These are phyloP conservation scores for Rostratula benghalensis DNA, from an alignment of 2,113 vertebrate genomes.

Conservation along the genomic window DNA sequence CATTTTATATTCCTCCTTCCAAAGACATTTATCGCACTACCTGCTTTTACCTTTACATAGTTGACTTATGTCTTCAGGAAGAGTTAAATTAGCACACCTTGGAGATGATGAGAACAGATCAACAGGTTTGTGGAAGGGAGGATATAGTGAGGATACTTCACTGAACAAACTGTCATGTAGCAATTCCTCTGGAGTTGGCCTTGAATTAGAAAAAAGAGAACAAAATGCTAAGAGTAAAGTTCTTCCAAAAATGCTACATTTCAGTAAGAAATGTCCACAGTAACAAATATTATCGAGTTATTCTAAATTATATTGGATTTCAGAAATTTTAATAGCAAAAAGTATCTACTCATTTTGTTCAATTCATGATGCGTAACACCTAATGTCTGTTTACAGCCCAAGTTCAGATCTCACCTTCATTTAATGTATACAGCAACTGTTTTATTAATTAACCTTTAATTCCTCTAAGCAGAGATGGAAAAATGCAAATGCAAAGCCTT, in stretches of 20 bases:
- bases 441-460: background rate
- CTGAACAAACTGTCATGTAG: constrained; percentile 83
- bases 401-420: background rate
- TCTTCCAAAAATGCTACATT: background rate
- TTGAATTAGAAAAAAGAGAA: constrained; percentile 44
- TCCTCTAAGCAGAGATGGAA: background rate
- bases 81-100: constrained; percentile 88
- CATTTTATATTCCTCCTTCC: background rate
- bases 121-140: constrained; percentile 82
- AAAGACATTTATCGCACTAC: background rate
- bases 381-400: background rate
- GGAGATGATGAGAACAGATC: constrained; percentile 90
- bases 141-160: constrained; percentile 80
- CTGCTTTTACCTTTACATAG: constrained; percentile 87
- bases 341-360: background rate
- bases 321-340: background rate
- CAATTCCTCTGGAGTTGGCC: constrained; percentile 86
- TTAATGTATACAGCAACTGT: background rate
- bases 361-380: background rate
- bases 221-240: background rate
- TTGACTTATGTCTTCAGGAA: constrained; percentile 92
- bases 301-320: background rate
- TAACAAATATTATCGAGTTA: background rate
- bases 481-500: background rate
- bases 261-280: background rate